Evolutionary conservation across 2,113 vertebrate genomes (phyloP).

Genomic region (Elephas maximus): DNA sequence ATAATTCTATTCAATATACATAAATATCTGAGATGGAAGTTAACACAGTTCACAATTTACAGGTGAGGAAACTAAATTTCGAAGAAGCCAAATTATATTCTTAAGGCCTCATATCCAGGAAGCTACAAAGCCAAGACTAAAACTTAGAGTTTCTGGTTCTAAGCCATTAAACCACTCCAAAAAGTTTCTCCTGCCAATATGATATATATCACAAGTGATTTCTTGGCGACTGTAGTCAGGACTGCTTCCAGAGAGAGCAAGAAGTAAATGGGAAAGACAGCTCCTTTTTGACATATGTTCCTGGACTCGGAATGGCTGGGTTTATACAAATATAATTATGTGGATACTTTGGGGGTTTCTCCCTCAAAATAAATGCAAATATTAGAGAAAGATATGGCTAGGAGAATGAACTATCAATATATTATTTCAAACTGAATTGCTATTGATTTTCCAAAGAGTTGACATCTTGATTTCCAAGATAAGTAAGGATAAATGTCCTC

Average conservation of each 20-base stretch:
- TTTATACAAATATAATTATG: slow-evolving; percentile 2
- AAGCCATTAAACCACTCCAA: neutral
- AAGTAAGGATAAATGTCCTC: neutral
- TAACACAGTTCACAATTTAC: neutral
- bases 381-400: neutral
- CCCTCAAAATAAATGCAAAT: neutral
- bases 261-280: neutral
- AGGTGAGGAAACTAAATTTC: neutral
- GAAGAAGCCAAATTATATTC: neutral
- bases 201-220: neutral
- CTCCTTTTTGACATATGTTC: neutral
- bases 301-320: neutral
- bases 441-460: neutral
- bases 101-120: neutral
- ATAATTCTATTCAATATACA: slow-evolving; percentile 10
- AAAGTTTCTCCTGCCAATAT: neutral
- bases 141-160: slow-evolving; percentile 47
- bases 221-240: neutral
- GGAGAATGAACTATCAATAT: slow-evolving; percentile 7
- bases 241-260: neutral
- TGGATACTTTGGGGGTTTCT: neutral
- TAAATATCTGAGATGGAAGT: neutral
- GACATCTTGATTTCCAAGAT: neutral
- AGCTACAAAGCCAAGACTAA: neutral
- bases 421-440: neutral